These are phyloP conservation scores for Pangasianodon gigas DNA, from an alignment of 2,113 vertebrate genomes.

Conservation along the genomic window DNA sequence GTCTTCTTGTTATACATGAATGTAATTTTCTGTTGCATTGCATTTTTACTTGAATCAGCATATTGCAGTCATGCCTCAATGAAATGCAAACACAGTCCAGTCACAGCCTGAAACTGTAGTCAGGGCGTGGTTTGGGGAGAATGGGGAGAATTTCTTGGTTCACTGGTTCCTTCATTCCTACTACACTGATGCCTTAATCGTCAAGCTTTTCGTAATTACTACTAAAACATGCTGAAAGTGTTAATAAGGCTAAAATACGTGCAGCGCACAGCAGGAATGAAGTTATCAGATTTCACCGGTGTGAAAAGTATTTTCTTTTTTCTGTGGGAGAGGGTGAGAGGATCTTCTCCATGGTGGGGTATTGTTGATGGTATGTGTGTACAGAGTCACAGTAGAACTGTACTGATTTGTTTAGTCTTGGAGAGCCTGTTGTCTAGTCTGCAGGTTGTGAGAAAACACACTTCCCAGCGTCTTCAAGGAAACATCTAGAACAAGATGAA, in stretches of 20 bases:
- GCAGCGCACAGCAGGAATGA: background rate
- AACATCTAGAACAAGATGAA: constrained; percentile 13
- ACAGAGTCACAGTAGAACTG: background rate
- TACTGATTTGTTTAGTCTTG: constrained; percentile 30
- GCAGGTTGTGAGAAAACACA: background rate
- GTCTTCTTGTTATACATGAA: background rate
- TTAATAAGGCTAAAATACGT: background rate
- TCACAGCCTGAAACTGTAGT: background rate
- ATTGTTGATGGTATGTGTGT: background rate
- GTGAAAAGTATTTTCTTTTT: background rate
- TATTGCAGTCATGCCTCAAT: background rate
- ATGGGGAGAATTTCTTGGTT: background rate
- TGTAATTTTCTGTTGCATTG: background rate
- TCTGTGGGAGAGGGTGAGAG: background rate
- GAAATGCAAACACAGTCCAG: background rate
- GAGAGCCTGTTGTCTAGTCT: constrained; percentile 21
- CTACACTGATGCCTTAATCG: too few relatives aligned
- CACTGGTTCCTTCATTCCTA: background rate
- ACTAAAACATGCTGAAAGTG: background rate
- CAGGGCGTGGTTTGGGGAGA: background rate
- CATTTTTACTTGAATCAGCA: background rate
- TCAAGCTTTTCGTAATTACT: background rate
- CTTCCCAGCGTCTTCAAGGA: constrained; percentile 17
- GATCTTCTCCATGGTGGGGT: background rate
- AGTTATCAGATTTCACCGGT: too few relatives aligned